These are phyloP conservation scores for Cantharis nigra DNA, from an alignment of 2,888 invertebrate species.

Conservation along the genomic window DNA sequence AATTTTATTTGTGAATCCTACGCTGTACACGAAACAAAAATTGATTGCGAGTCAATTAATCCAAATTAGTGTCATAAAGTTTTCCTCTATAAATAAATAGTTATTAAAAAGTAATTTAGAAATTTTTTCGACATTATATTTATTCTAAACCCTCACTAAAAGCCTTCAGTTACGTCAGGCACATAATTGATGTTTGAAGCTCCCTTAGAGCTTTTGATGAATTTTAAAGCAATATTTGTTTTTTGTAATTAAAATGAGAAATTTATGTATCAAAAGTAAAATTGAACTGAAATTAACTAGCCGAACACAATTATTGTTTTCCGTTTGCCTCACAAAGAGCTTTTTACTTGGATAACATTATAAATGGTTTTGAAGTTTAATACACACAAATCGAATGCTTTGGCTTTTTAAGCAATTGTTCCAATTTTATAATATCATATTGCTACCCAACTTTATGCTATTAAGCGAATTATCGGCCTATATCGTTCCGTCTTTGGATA, in stretches of 20 bases:
- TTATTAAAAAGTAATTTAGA: not conserved
- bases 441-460: too few species aligned
- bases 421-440: not conserved
- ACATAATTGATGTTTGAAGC: not conserved
- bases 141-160: not conserved
- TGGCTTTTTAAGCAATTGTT: not conserved
- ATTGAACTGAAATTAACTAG: not conserved
- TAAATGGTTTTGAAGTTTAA: not conserved
- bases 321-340: not conserved
- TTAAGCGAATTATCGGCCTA: too few species aligned
- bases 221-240: not conserved
- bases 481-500: too few species aligned
- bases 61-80: not conserved
- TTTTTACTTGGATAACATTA: not conserved
- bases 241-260: not conserved
- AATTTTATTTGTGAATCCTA: not conserved
- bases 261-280: not conserved
- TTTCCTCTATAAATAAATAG: not conserved
- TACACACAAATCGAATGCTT: not conserved
- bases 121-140: not conserved
- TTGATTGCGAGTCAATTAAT: not conserved
- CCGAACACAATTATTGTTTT: not conserved
- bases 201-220: not conserved
- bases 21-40: not conserved
- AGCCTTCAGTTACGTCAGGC: not conserved